Conservation (phyloP, 1,140 invertebrate species). For the Zaprionus tsacasi region DNA sequence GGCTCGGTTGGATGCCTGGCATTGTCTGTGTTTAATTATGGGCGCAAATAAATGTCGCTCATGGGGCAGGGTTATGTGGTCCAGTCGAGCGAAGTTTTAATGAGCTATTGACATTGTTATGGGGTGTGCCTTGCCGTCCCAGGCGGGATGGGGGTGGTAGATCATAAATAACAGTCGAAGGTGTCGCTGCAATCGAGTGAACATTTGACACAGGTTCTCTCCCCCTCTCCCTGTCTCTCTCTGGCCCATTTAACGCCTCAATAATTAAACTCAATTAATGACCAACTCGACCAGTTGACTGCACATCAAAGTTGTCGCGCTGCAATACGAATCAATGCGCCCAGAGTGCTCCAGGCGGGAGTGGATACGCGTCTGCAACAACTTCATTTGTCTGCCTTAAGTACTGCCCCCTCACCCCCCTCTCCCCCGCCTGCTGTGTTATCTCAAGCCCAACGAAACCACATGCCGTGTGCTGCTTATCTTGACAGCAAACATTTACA, state of each 20-base stretch:
- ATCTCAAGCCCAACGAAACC: conserved; percentile 50
- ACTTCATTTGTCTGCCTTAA: conserved; percentile 80
- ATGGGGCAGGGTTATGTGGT: conserved; percentile 50
- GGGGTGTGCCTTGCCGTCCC: background rate
- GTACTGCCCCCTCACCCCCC: conserved; percentile 53
- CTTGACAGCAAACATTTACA: conserved; percentile 83
- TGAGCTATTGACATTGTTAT: conserved; percentile 62
- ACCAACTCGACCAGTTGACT: conserved; percentile 63
- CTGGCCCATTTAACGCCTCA: conserved; percentile 26
- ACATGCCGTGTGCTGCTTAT: conserved; percentile 76
- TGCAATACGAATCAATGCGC: conserved; percentile 48
- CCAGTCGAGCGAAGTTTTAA: conserved; percentile 54
- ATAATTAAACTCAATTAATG: conserved; percentile 81
- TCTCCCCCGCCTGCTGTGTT: conserved; percentile 7
- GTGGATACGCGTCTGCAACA: conserved; percentile 52
- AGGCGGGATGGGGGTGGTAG: no score
- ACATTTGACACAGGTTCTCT: background rate
- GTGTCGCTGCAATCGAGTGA: conserved; percentile 11
- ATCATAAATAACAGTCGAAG: background rate
- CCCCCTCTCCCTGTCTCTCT: no score
- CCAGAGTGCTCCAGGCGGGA: conserved; percentile 1
- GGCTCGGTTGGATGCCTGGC: conserved; percentile 26
- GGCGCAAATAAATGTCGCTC: conserved; percentile 77
- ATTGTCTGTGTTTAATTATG: conserved; percentile 83
- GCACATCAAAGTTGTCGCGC: conserved; percentile 69